Conservation (phyloP, 2,113 vertebrate species). For the Apteryx owenii region DNA sequence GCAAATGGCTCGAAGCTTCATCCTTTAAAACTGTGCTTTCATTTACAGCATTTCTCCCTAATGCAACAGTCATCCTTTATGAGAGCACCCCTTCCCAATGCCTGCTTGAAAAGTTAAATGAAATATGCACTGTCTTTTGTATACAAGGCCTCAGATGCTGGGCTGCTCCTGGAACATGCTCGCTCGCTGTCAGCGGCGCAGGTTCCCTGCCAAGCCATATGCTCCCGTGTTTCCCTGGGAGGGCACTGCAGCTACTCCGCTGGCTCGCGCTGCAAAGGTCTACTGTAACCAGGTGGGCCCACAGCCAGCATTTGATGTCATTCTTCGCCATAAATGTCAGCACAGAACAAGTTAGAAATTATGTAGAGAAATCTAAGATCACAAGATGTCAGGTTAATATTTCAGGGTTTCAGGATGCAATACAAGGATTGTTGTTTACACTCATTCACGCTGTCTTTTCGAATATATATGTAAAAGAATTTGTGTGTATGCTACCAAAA, state of each 20-base stretch:
- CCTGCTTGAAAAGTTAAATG: neutral
- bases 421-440: neutral
- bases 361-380: neutral
- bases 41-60: neutral
- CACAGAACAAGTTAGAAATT: neutral
- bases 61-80: neutral
- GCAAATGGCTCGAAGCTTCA: neutral
- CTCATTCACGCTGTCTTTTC: neutral
- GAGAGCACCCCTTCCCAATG: neutral
- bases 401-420: neutral
- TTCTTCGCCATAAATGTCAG: neutral
- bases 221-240: neutral
- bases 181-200: neutral
- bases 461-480: neutral
- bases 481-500: neutral
- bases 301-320: neutral
- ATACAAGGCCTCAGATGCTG: neutral
- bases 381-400: neutral
- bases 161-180: neutral
- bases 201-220: slow-evolving; percentile 35
- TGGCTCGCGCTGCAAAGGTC: neutral
- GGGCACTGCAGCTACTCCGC: neutral
- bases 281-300: neutral
- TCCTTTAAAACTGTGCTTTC: neutral
- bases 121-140: neutral